Evolutionary conservation across 1,140 invertebrate species (phyloP), one percentile per base, ranked within the genome.

Genomic region (Aphaenogaster floridana): DNA sequence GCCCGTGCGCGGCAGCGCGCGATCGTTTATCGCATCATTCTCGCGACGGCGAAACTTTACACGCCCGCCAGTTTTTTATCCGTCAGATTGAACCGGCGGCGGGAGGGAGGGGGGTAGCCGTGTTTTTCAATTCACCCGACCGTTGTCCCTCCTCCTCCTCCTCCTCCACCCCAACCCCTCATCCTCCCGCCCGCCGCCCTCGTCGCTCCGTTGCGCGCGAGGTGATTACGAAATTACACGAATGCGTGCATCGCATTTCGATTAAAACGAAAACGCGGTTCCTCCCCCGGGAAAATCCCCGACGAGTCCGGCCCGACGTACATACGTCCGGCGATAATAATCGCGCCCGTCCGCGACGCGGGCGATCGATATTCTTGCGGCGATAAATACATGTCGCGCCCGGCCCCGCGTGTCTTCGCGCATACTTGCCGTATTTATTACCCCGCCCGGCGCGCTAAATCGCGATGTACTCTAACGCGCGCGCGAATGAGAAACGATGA

Each of bases 51-150:
- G 48, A 88, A 88, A 88, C 80, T 88, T 91, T 87, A 88, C 87
- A 42, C 17, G 77, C 52, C 57, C 80, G 80, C 69, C 76, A 77
- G 69, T 74, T 76, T 76, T 72, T 77, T 69, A 77, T 79, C 42
- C 78, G 69, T 64, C 66, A 63, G 42, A 81, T 88, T 79, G 69
- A 80, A 69, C 50, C 66, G 57, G 28, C 0, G 28, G 28, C 28
- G 28, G 28, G 28, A 0, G 28, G 28, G 28, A 28, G 28, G 28
- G 48, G 17, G 72, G 66, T 69, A 86, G 89, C 86, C 87, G 83
- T 80, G 83, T 89, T 91, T 91, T 91, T 90, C 86, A 88, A 91
- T 89, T 88, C 88, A 69, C 45, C 52, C 59, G 13, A n/a, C 59
- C 45, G 21, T 72, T 64, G 39, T 64, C 39, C 39, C 57, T 11